Evolutionary conservation across 2,113 vertebrate genomes (phyloP), one percentile per base, ranked within the genome.

Genomic region (Platycercus adscitus): DNA sequence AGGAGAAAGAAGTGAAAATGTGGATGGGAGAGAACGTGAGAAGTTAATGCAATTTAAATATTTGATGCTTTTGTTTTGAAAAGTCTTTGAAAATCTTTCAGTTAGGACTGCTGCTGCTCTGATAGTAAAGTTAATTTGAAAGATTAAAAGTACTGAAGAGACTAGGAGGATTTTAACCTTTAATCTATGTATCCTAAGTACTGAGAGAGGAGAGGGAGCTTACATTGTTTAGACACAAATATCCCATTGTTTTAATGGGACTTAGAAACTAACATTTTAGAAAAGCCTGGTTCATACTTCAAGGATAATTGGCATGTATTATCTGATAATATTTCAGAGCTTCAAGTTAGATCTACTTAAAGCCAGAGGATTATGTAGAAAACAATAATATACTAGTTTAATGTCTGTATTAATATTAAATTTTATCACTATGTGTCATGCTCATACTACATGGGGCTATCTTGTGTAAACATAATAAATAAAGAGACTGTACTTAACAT

Each of bases 21-120:
- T 7, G 20, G 15, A 43, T 3, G 71, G 46, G 70, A 83, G 25
- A 69, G 41, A 88, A 86, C 39, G 61, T 39, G 76, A 93, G 35
- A 95, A 90, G 68, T 84, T 90, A 88, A 77, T 78, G 18, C 5
- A 25, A 25, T 81, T 94, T 94, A 71, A 92, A 18, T 78, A 92
- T 69, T 78, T 84, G 52, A 50, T 37, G 21, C 3, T 81, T 86
- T 69, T 86, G 13, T 72, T 88, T 76, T 46, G 44, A 70, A 58
- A 50, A 53, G 11, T 41, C 61, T 89, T 80, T 68, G 43, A 63
- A 75, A 94, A 79, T 53, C 33, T 79, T 87, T 55, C 1, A 3
- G 16, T 70, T 78, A 35, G 17, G 46, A 66, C 46, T 60, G 28
- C 13, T 3, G 7, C 47, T 56, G 29, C 41, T 84, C 35, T 65